Percentiles rank a stretch among this genome's conserved stretches.
Conservation (phyloP, 2,113 vertebrate species). For the Mystacornis crossleyi region DNA sequence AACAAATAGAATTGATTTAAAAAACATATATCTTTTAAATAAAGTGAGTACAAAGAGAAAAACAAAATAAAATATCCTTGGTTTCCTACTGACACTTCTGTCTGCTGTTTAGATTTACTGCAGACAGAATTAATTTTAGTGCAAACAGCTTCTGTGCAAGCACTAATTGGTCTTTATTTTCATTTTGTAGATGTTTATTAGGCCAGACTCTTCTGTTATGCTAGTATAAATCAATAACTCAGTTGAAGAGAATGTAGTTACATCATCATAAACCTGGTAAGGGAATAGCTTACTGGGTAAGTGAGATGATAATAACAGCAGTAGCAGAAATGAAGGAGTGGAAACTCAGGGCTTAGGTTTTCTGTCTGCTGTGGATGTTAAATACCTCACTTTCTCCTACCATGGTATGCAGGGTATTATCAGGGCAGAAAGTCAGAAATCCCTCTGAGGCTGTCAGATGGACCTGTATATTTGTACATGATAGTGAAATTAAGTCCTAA, state of each 20-base stretch:
- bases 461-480: constrained; percentile 1
- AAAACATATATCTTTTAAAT: neutral
- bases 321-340: neutral
- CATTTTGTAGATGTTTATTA: neutral
- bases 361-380: neutral
- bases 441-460: neutral
- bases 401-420: neutral
- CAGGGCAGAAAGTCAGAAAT: neutral
- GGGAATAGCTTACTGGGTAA: neutral
- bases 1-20: neutral
- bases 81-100: neutral
- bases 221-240: neutral
- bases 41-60: neutral
- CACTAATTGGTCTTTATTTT: constrained; percentile 11
- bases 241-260: neutral
- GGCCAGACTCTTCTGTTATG: neutral
- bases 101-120: neutral
- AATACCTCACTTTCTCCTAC: neutral
- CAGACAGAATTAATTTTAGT: constrained; percentile 1
- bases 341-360: neutral
- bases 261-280: neutral
- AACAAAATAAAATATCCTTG: neutral
- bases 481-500: constrained; percentile 27
- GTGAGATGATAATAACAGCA: neutral
- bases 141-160: neutral